phyloP scores from a whole-genome alignment of 2,797 vertebrate genomes.

The Cryptoblepharus egeriae region DNA sequence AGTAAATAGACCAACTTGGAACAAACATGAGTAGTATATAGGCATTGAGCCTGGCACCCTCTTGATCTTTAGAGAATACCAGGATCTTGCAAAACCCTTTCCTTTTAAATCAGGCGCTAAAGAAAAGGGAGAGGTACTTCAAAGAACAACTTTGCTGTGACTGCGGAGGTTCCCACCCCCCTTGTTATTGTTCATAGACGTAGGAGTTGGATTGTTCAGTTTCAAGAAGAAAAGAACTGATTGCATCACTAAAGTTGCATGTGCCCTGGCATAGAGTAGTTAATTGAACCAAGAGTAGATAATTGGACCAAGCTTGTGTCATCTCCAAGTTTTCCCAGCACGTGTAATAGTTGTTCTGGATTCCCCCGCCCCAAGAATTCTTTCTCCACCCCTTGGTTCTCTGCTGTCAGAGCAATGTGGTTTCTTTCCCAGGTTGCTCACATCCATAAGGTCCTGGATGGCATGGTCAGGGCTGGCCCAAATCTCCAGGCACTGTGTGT shows the following conservation, averaged over 20 bases:
- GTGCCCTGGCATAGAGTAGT: slow-evolving; percentile 62
- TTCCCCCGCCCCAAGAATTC: slow-evolving; percentile 27
- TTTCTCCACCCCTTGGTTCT: slow-evolving; percentile 19
- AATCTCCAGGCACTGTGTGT: too few relatives aligned
- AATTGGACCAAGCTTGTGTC: slow-evolving; percentile 65
- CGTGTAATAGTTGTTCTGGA: slow-evolving; percentile 2
- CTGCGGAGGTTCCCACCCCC: slow-evolving; percentile 34
- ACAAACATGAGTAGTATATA: neutral
- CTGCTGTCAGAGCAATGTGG: neutral
- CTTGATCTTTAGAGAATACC: slow-evolving; percentile 62
- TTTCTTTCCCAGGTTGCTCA: neutral
- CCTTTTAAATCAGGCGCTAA: slow-evolving; percentile 64
- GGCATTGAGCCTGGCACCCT: slow-evolving; percentile 51
- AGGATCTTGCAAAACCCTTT: slow-evolving; percentile 68
- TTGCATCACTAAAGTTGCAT: slow-evolving; percentile 69
- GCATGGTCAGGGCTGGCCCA: too few relatives aligned
- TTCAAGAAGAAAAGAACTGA: slow-evolving; percentile 69
- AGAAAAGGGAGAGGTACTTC: slow-evolving; percentile 72
- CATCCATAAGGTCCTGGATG: too few relatives aligned
- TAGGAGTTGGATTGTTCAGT: slow-evolving; percentile 71
- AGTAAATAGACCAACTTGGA: neutral
- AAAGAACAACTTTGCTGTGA: slow-evolving; percentile 65
- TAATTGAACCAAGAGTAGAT: slow-evolving; percentile 62
- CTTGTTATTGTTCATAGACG: slow-evolving; percentile 35
- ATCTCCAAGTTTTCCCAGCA: slow-evolving; percentile 59